Conservation (phyloP, 1,140 invertebrate genomes). For the Asobara japonica region DNA sequence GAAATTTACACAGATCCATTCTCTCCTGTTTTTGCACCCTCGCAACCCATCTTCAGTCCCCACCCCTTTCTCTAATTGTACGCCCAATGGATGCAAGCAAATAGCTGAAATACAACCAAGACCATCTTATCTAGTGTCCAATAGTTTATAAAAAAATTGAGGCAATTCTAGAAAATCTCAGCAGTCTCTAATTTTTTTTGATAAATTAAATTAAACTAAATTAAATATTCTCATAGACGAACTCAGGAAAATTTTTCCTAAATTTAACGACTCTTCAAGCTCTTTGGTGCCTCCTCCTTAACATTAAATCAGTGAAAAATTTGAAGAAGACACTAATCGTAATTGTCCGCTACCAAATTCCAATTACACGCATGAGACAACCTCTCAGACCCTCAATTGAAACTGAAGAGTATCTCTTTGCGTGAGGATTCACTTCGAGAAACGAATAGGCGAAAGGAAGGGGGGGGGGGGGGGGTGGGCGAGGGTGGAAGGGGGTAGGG, state of each 20-base stretch:
- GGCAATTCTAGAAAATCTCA: neutral
- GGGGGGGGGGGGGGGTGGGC: neutral
- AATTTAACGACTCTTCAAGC: too few relatives aligned
- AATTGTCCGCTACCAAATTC: neutral
- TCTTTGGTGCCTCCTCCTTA: too few relatives aligned
- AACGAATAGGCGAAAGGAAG: neutral
- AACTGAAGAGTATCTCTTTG: neutral
- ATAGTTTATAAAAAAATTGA: neutral
- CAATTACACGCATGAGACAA: neutral
- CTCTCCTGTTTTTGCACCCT: neutral
- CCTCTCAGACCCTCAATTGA: neutral
- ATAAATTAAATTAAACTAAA: too few relatives aligned
- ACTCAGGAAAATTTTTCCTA: too few relatives aligned
- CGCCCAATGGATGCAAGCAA: neutral
- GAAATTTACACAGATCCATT: slow-evolving; percentile 13
- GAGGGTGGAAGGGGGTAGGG: neutral
- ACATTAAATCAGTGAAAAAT: neutral
- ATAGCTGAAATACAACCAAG: neutral
- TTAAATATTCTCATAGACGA: too few relatives aligned
- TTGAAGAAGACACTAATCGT: neutral
- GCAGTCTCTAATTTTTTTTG: too few relatives aligned
- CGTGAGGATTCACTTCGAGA: neutral
- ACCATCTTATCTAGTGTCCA: too few relatives aligned
- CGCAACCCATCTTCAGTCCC: neutral
- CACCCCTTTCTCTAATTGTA: neutral